Base-by-base conservation (phyloP, 2,888 invertebrate genomes). In the Pollenia griseotomentosa region DNA sequence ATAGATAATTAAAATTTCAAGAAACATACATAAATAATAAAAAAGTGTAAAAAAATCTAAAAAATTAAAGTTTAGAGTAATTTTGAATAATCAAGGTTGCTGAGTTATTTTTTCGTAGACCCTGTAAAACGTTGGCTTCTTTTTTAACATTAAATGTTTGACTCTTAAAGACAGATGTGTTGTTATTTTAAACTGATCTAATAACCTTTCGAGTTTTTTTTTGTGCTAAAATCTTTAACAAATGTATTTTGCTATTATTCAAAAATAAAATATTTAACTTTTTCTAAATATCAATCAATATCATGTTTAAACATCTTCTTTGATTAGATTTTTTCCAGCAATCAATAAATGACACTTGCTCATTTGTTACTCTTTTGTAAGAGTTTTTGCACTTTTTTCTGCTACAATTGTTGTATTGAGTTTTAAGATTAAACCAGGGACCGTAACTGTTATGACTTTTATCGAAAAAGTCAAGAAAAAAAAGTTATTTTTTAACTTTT, bases 271-370 rank as follows among this genome's bases (percentile, higher is more conserved):
- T 19, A 9, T 33, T 63, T 19, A 0, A 51, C 33, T 57, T 73
- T 65, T 73, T 73, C 19, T 44, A 53, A 55, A 65, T 48, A 70
- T 42, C 59, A 66, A 70, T 23, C 59, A 66, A 33, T 65, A 66
- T 59, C 51, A 51, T n/a, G 48, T 70, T 79, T 40, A 42, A 83
- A 75, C 65, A 57, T 71, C 77, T 70, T 70, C 23, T 77, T 71
- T 71, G 1, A 59, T 74, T 0, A 23, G 7, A 63, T 40, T 53
- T 23, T 70, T 70, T 16, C 40, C 12, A 75, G 10, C 44, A 55
- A 53, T 81, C 75, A 73, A 80, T 81, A 83, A 83, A 81, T 83
- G 77, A 73, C 77, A 86, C 65, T 68, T 75, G 83, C 46, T 77
- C 80, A 59, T 48, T 66, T 16, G 16, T 40, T 12, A 14, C 0